Evolutionary conservation across 2,113 vertebrate genomes (phyloP).

Genomic region (Myodes glareolus): DNA sequence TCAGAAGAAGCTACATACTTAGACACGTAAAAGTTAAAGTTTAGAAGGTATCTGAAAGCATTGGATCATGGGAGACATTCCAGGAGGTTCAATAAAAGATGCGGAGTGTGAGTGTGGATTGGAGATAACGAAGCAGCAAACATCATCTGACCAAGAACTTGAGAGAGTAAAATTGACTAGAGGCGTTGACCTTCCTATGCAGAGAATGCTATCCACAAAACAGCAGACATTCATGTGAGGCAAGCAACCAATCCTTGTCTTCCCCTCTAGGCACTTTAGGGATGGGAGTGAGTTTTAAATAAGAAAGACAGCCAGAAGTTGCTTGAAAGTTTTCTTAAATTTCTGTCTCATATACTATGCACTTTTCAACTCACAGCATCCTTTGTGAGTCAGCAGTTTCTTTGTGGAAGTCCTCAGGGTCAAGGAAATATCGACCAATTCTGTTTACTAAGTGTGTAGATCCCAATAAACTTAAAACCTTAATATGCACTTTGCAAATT

Average conservation of each 20-base stretch:
- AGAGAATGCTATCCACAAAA: too few relatives aligned
- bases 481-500: not conserved
- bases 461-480: not conserved
- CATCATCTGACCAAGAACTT: not conserved
- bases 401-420: not conserved
- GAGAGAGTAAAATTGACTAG: not conserved
- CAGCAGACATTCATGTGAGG: not conserved
- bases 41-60: not conserved
- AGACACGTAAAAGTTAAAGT: not conserved
- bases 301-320: not conserved
- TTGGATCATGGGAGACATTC: not conserved
- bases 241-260: not conserved
- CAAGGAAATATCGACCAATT: not conserved
- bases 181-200: not conserved
- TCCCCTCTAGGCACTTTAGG: too few relatives aligned
- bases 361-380: not conserved
- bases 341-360: not conserved
- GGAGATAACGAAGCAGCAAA: not conserved
- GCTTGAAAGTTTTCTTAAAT: not conserved
- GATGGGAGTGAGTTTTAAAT: not conserved
- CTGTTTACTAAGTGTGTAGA: not conserved
- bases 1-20: rapidly evolving
- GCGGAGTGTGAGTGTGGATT: not conserved
- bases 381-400: not conserved
- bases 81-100: not conserved